Evolutionary conservation across 2,888 invertebrate genomes (phyloP), one percentile per base, ranked within the genome.

Genomic region (Diarsia rubi): DNA sequence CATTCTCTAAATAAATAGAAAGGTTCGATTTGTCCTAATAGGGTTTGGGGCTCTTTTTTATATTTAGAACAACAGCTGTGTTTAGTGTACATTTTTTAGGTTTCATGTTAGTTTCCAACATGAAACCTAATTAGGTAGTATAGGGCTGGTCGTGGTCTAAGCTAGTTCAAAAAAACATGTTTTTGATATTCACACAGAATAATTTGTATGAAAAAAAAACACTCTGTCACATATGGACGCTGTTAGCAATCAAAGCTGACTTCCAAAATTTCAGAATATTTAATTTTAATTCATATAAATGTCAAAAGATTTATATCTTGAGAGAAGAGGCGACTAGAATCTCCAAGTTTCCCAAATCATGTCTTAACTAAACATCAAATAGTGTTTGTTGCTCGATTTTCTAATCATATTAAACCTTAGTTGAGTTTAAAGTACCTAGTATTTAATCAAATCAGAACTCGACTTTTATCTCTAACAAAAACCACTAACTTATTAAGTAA

Each of bases 71-170:
- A 60, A 60, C n/a, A 62, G 21, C 37, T 42, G 19, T 42, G 24
- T 24, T 59, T 71, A n/a, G 11, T 31, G 16, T 67, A 49, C 1
- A 19, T 42, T 8, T 31, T 60, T n/a, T n/a, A n/a, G n/a, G n/a
- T n/a, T n/a, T n/a, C n/a, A n/a, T n/a, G n/a, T n/a, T n/a, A n/a
- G n/a, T n/a, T n/a, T n/a, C n/a, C n/a, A 60, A 19, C 24, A 52
- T 37, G 42, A 63, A 83, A 31, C 19, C 44, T 42, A 16, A 70
- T 73, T 59, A 73, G 45, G 42, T 24, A 37, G 52, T 44, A 52
- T 3, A 37, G n/a, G n/a, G 60, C n/a, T 21, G 11, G 59, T 60
- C 31, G 59, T 37, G 37, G 0, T 37, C 37, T 37, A n/a, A 37
- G 6, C 12, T 21, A 9, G 52, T 52, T n/a, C 52, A 52, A 12